Percentiles rank a stretch among this genome's conserved stretches.
phyloP scores from a whole-genome alignment of 2,797 vertebrate species.

The Enteromius mattozi region DNA sequence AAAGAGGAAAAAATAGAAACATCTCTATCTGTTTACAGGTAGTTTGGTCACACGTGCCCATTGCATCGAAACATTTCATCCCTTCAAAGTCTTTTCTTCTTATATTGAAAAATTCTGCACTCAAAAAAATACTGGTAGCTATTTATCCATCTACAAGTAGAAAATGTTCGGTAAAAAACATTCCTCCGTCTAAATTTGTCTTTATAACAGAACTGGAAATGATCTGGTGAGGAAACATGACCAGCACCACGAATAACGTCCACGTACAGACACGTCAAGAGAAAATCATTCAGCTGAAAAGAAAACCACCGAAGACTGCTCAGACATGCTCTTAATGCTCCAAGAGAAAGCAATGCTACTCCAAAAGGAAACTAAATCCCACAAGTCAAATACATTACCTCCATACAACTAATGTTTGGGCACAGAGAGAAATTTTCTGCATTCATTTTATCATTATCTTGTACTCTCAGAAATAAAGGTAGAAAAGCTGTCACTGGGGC shows the following conservation, averaged over 20 bases:
- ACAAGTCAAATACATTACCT: background rate
- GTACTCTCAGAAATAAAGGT: no score
- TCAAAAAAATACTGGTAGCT: constrained; percentile 71
- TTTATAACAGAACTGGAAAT: constrained; percentile 27
- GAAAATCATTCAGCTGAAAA: background rate
- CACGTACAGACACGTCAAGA: background rate
- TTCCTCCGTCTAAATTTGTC: constrained; percentile 73
- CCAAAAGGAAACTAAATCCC: background rate
- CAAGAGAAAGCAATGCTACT: constrained; percentile 49
- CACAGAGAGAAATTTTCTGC: background rate
- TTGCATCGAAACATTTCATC: constrained; percentile 56
- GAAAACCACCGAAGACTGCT: background rate
- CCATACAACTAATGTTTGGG: background rate
- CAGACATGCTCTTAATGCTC: constrained; percentile 37
- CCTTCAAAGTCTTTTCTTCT: constrained; percentile 51
- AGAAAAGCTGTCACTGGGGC: no score
- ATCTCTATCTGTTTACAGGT: constrained; percentile 60
- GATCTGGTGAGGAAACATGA: background rate
- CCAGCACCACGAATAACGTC: background rate
- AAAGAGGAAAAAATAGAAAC: constrained; percentile 64
- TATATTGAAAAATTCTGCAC: constrained; percentile 53
- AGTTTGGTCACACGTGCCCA: constrained; percentile 60
- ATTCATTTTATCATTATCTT: background rate
- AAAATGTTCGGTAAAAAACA: constrained; percentile 80
- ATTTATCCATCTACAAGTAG: constrained; percentile 73